Conservation (phyloP, 1,140 invertebrate genomes). For the Drosophila pruinosa region DNA sequence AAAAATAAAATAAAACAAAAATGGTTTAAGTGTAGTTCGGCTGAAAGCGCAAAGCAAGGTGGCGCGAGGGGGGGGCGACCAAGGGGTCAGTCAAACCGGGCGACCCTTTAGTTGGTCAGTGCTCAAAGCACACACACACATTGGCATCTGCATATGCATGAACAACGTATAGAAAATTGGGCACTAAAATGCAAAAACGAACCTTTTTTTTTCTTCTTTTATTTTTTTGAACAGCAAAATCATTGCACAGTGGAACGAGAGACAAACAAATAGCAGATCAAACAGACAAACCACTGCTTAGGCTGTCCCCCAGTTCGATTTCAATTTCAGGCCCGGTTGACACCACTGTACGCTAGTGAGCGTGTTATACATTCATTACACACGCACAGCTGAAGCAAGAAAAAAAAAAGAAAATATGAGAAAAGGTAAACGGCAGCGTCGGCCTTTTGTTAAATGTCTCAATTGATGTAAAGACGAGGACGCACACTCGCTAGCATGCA, state of each 20-base stretch:
- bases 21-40: slow-evolving; percentile 26
- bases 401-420: background rate
- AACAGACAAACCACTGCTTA: background rate
- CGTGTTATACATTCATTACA: slow-evolving; percentile 41
- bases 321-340: background rate
- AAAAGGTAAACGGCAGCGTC: slow-evolving; percentile 53
- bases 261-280: background rate
- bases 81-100: background rate
- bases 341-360: slow-evolving; percentile 25
- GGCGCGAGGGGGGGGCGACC: background rate
- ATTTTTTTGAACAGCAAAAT: slow-evolving; percentile 1
- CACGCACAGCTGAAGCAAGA: slow-evolving; percentile 1
- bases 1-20: slow-evolving; percentile 60
- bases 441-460: slow-evolving; percentile 72
- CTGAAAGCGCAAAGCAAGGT: background rate
- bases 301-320: background rate
- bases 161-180: slow-evolving; percentile 45
- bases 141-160: slow-evolving; percentile 36
- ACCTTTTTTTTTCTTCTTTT: slow-evolving; percentile 7
- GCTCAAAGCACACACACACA: slow-evolving; percentile 9
- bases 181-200: slow-evolving; percentile 51
- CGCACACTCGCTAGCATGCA: slow-evolving; percentile 1
- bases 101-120: slow-evolving; percentile 44
- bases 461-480: slow-evolving; percentile 52
- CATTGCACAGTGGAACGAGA: slow-evolving; percentile 21